Conservation (phyloP, 2,113 vertebrate genomes). For the Malurus elegans region DNA sequence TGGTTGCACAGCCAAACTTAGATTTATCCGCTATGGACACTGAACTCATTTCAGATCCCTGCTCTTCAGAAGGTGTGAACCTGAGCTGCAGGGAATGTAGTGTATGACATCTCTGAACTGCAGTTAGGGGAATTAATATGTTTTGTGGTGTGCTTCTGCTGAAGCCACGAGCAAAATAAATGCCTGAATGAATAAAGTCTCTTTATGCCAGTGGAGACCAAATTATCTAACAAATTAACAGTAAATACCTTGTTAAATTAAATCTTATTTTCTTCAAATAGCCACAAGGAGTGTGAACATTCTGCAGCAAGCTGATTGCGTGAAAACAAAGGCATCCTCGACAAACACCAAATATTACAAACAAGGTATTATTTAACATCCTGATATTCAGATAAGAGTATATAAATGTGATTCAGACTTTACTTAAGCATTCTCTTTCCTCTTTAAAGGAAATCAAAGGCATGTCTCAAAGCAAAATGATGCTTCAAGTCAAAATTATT, state of each 20-base stretch:
- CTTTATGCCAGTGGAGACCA: background rate
- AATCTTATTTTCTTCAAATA: slow-evolving; percentile 36
- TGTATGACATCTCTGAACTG: background rate
- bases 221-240: slow-evolving; percentile 23
- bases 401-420: background rate
- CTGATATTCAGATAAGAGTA: slow-evolving; percentile 6
- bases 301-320: background rate
- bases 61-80: background rate
- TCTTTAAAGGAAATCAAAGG: slow-evolving; percentile 4
- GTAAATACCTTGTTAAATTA: slow-evolving; percentile 42
- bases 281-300: slow-evolving; percentile 4
- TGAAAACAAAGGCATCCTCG: slow-evolving; percentile 25
- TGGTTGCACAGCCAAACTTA: background rate
- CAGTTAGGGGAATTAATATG: background rate
- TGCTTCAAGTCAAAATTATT: background rate
- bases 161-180: background rate
- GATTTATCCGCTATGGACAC: fast-evolving
- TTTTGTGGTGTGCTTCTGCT: background rate
- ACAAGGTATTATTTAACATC: background rate
- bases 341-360: background rate
- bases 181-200: background rate
- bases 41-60: background rate
- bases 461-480: background rate
- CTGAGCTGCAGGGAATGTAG: background rate
- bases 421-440: background rate